Base-by-base conservation (phyloP, 2,797 vertebrate genomes). In the Eulemur rubriventer region DNA sequence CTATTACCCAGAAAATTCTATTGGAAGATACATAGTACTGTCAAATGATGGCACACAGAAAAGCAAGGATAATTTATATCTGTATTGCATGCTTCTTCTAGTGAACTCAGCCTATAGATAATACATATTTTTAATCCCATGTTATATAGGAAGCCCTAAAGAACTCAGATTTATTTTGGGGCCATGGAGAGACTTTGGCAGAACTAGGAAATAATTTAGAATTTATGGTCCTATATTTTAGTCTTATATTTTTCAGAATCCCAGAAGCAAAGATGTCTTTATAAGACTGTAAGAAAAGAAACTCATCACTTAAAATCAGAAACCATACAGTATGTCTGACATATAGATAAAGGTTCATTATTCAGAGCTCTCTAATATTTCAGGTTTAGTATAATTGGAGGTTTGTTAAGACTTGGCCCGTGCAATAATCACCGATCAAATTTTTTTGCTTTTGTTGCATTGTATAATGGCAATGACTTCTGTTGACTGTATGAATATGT, bases 41-140 rank as follows among this genome's bases (percentile, higher is more conserved):
- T 57, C 43, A 94, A 82, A 83, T 75, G 52, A 69, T 18, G 26
- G 2, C 16, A 75, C 33, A 61, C 38, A 93, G 38, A 76, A 57
- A 95, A 79, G 8, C 1, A 94, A 95, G 46, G 83, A 73, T 61
- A 80, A 80, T 88, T 94, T 70, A 38, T 93, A 92, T 84, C 22
- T 13, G 46, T 48, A 38, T 26, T 46, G 4, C 24, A 50, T 78
- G 9, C 69, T 81, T 93, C 52, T 79, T 79, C 35, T 70, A 63
- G 70, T 48, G 35, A 89, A 86, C 50, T 63, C 76, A 59, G n/a
- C 28, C 30, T 81, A 57, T 38, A 91, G 46, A 38, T 76, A 88
- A 90, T n/a, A 13, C 6, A 70, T 83, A 35, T 92, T 89, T 81
- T 94, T 55, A 89, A 97, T 80, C 7, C 35, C 14, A 41, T 67